Conservation (phyloP, 2,113 vertebrate genomes). For the Pipa parva region DNA sequence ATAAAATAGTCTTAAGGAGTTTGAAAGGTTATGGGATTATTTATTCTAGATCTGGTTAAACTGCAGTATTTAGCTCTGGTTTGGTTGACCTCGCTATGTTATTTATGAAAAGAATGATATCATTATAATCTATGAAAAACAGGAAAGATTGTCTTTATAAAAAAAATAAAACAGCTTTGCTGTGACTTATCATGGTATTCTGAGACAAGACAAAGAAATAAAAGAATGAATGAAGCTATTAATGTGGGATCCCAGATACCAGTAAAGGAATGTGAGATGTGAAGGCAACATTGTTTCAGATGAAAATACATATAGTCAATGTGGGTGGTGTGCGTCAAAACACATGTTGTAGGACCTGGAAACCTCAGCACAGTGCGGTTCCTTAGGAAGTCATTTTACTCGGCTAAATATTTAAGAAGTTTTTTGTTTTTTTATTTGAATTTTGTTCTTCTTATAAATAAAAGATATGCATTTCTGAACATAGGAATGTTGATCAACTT, state of each 20-base stretch:
- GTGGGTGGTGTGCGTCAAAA: conserved; percentile 19
- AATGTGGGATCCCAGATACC: neutral
- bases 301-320: conserved; percentile 8
- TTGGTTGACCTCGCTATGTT: no score
- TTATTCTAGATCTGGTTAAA: no score
- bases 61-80: no score
- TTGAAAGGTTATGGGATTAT: no score
- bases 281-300: conserved; percentile 21
- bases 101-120: neutral
- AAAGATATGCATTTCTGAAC: no score
- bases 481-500: no score
- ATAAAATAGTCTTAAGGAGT: no score
- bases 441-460: no score
- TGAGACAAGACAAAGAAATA: neutral
- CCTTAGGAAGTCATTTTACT: no score
- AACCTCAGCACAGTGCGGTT: conserved; percentile 8
- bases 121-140: neutral
- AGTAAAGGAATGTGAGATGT: conserved; percentile 1
- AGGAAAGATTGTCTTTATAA: neutral
- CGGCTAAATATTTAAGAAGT: no score
- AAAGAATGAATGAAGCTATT: neutral
- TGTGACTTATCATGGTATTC: conserved; percentile 4
- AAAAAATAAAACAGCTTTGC: neutral
- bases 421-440: no score
- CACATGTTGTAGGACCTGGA: conserved; percentile 14